These are phyloP conservation scores for Meloe dianella DNA, from an alignment of 2,888 invertebrate genomes.

Conservation along the genomic window DNA sequence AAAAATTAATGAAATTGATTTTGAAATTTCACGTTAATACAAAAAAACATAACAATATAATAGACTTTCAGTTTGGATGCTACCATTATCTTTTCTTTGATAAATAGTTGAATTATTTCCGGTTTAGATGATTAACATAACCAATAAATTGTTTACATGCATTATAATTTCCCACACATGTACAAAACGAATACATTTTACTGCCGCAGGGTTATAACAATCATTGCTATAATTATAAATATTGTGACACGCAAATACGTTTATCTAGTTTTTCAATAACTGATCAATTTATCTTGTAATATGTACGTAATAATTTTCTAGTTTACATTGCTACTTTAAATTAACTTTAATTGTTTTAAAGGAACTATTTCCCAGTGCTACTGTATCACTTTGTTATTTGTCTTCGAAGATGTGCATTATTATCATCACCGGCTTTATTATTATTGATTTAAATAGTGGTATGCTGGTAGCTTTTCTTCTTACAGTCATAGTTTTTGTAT, in stretches of 20 bases:
- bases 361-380: conserved; percentile 22
- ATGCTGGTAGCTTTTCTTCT: background rate
- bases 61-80: too few relatives aligned
- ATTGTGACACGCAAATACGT: conserved; percentile 47
- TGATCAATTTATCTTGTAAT: conserved; percentile 44
- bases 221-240: conserved; percentile 36
- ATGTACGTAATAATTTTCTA: conserved; percentile 28
- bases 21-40: too few relatives aligned
- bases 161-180: background rate
- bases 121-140: background rate
- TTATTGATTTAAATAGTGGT: background rate
- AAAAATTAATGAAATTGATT: too few relatives aligned
- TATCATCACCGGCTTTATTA: background rate
- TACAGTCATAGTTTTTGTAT: too few relatives aligned
- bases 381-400: background rate
- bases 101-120: background rate
- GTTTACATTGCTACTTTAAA: conserved; percentile 28
- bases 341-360: conserved; percentile 38
- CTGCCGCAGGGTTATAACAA: background rate
- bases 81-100: background rate
- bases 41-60: too few relatives aligned
- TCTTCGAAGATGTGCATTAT: background rate
- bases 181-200: background rate
- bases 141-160: background rate
- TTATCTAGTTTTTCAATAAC: conserved; percentile 44